Percentiles rank a stretch among this genome's conserved stretches.
phyloP scores from a whole-genome alignment of 1,140 invertebrate genomes.

The Hestina assimilis region DNA sequence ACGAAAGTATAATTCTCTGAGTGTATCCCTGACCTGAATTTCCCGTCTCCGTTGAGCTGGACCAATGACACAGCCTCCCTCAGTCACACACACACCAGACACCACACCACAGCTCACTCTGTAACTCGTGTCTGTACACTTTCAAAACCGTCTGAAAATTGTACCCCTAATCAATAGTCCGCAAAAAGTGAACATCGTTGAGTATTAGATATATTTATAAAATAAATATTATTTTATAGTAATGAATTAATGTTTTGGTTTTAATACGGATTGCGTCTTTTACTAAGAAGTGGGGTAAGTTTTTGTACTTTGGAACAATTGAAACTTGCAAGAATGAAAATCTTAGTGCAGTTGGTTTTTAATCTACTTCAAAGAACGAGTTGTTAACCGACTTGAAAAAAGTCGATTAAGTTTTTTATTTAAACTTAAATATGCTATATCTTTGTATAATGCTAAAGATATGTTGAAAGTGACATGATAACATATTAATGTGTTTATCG shows the following conservation, averaged over 20 bases:
- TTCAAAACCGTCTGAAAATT: too few relatives aligned
- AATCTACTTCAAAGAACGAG: too few relatives aligned
- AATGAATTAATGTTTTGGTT: background rate
- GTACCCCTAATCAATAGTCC: background rate
- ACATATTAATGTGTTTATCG: background rate
- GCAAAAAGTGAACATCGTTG: background rate
- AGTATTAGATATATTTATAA: too few relatives aligned
- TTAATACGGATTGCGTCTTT: background rate
- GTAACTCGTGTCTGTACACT: too few relatives aligned
- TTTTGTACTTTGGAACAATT: background rate
- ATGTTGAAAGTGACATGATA: too few relatives aligned
- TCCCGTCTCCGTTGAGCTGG: conserved; percentile 13
- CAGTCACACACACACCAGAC: conserved; percentile 2
- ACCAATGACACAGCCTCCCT: conserved; percentile 9
- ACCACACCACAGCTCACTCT: background rate
- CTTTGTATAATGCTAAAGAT: too few relatives aligned
- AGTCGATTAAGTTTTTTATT: too few relatives aligned
- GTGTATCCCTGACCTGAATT: conserved; percentile 12
- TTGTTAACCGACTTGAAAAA: too few relatives aligned
- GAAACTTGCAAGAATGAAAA: too few relatives aligned
- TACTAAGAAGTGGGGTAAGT: background rate
- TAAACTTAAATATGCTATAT: too few relatives aligned
- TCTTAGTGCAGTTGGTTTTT: too few relatives aligned
- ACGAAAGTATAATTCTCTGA: background rate
- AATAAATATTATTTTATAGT: too few relatives aligned